Conservation (phyloP, 2,113 vertebrate genomes). For the Pelobates fuscus region DNA sequence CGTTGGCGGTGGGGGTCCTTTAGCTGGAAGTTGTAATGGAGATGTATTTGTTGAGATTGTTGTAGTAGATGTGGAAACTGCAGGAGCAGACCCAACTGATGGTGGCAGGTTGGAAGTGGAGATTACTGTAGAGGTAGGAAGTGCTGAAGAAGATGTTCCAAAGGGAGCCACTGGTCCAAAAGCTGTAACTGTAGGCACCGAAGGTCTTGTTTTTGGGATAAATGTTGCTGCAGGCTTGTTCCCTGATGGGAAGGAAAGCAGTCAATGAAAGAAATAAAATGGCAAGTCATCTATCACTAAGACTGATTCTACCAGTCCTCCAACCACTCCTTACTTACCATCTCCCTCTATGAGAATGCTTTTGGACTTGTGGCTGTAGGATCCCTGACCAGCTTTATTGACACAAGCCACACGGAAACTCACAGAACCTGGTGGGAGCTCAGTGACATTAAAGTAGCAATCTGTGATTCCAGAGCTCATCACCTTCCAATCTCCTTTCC, state of each 20-base stretch:
- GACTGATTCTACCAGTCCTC: neutral
- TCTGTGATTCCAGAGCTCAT: slow-evolving; percentile 82
- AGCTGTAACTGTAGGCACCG: slow-evolving; percentile 30
- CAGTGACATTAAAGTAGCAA: slow-evolving; percentile 91
- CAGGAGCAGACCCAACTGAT: slow-evolving; percentile 21
- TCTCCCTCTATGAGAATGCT: slow-evolving; percentile 72
- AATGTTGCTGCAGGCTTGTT: slow-evolving; percentile 57
- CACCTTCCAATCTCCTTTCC: slow-evolving; percentile 84
- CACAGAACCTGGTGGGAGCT: slow-evolving; percentile 72
- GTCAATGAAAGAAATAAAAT: neutral
- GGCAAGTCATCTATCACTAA: neutral
- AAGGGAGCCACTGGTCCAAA: slow-evolving; percentile 57
- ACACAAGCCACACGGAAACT: slow-evolving; percentile 92
- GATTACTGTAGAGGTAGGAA: neutral
- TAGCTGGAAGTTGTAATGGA: slow-evolving; percentile 37
- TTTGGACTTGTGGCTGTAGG: slow-evolving; percentile 85
- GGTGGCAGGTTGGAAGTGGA: slow-evolving; percentile 18
- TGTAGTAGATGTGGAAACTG: slow-evolving; percentile 16
- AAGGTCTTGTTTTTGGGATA: neutral
- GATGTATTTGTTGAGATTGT: slow-evolving; percentile 53
- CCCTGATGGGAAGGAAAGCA: slow-evolving; percentile 62
- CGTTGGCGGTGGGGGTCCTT: slow-evolving; percentile 48
- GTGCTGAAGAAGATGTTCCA: slow-evolving; percentile 8
- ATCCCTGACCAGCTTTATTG: slow-evolving; percentile 94
- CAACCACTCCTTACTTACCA: slow-evolving; percentile 64